Conservation (phyloP, 2,113 vertebrate genomes). For the Phrynosoma platyrhinos region DNA sequence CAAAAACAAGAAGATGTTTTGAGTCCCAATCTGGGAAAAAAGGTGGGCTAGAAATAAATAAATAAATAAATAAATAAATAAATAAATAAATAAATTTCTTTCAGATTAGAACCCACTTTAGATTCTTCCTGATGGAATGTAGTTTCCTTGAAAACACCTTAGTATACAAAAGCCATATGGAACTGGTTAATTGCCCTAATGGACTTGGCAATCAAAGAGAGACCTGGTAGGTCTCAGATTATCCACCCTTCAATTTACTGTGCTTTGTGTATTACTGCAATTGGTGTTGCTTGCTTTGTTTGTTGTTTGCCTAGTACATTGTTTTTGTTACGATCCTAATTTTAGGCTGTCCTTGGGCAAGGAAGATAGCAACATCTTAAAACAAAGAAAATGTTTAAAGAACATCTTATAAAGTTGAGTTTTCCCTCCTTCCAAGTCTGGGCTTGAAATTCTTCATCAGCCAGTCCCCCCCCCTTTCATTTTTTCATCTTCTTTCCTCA, state of each 20-base stretch:
- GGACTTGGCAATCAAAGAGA: background rate
- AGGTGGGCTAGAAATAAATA: too few relatives aligned
- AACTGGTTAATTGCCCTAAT: background rate
- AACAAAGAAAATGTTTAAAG: background rate
- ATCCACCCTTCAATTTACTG: background rate
- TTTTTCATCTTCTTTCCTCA: conserved; percentile 16
- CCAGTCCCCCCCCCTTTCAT: background rate
- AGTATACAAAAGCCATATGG: background rate
- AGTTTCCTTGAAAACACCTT: background rate
- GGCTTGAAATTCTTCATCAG: background rate
- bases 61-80: too few relatives aligned
- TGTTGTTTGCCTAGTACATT: background rate
- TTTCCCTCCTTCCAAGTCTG: background rate
- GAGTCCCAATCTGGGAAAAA: too few relatives aligned
- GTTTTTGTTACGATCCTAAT: background rate
- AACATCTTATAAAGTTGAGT: background rate
- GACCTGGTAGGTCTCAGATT: background rate
- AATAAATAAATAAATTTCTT: too few relatives aligned
- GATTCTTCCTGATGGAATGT: background rate
- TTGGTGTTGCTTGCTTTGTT: background rate
- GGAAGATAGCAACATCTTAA: too few relatives aligned
- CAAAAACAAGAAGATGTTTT: too few relatives aligned
- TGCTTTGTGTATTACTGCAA: background rate
- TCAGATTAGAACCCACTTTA: background rate
- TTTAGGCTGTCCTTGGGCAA: background rate